Evolutionary conservation across 2,888 invertebrate genomes (phyloP), one percentile per base, ranked within the genome.

Genomic region (Oxyteleia sp.): DNA sequence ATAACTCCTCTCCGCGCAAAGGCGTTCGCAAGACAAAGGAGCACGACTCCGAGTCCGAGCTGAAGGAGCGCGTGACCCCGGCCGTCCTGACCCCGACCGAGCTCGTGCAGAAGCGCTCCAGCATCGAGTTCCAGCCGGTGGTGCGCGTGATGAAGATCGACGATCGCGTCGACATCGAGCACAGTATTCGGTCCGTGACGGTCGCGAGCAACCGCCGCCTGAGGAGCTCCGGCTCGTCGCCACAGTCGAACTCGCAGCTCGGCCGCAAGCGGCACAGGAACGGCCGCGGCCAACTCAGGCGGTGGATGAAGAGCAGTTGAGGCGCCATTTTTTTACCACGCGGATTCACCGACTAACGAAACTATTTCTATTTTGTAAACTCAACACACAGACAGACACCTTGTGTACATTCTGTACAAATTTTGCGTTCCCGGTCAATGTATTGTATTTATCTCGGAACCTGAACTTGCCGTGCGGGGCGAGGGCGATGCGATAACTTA

Each of bases 121-220:
- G 92, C 69, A 93, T 93, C 18, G 95, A 95, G 41, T 94, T 95
- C 89, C 96, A 96, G 91, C 96, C 96, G 0, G 95, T 95, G 79
- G 96, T 96, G 86, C 94, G 95, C 10, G 95, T 96, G 86, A 95
- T 95, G 90, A 95, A 96, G 84, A 95, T 96, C 87, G 95, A 95
- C 84, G 93, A 92, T 85, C 93, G 93, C 79, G 92, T 92, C 18
- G 92, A 93, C 49, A 90, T 92, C 84, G 92, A 93, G 86, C 91
- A 92, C 79, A 90, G 90, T 88, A 90, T 91, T 87, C 84, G 92
- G 16, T 92, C n/a, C n/a, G n/a, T n/a, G n/a, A n/a, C n/a, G n/a
- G n/a, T n/a, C n/a, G n/a, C n/a, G n/a, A n/a, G n/a, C n/a, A n/a
- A n/a, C n/a, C n/a, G n/a, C n/a, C n/a, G n/a, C n/a, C n/a, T n/a